These are phyloP conservation scores for Acrossocheilus wenchowensis DNA, from an alignment of 2,797 vertebrate genomes.

Conservation along the genomic window DNA sequence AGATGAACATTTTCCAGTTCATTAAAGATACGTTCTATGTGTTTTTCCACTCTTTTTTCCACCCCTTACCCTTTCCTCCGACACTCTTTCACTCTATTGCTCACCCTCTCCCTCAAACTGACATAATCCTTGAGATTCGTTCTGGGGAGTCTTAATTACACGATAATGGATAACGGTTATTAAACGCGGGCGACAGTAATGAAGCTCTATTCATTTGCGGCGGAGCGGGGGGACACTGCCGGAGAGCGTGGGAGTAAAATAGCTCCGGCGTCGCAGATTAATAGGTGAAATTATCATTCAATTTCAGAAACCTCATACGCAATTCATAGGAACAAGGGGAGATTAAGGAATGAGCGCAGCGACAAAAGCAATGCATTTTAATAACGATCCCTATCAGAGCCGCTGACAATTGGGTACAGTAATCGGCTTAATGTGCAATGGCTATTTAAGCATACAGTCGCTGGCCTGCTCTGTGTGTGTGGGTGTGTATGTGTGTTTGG, in stretches of 20 bases:
- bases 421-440: slow-evolving; percentile 91
- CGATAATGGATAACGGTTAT: slow-evolving; percentile 99
- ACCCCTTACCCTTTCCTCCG: slow-evolving; percentile 47
- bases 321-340: slow-evolving; percentile 94
- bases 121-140: slow-evolving; percentile 96
- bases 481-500: slow-evolving; percentile 45
- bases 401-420: slow-evolving; percentile 86
- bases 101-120: slow-evolving; percentile 74
- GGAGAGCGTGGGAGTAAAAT: slow-evolving; percentile 85
- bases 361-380: slow-evolving; percentile 91
- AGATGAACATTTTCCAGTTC: slow-evolving; percentile 99
- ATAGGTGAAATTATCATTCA: slow-evolving; percentile 99
- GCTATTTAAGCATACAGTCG: slow-evolving; percentile 85
- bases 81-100: slow-evolving; percentile 56
- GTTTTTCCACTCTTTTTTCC: slow-evolving; percentile 79
- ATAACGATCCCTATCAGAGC: slow-evolving; percentile 90
- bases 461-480: slow-evolving; percentile 46
- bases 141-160: slow-evolving; percentile 99
- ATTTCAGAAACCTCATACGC: slow-evolving; percentile 97
- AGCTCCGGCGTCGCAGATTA: slow-evolving; percentile 94
- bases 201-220: slow-evolving; percentile 97
- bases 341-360: slow-evolving; percentile 91
- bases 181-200: slow-evolving; percentile 95
- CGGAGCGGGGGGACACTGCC: slow-evolving; percentile 79
- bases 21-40: slow-evolving; percentile 98